phyloP scores from a whole-genome alignment of 2,797 vertebrate genomes.

The Acanthurus tractus region DNA sequence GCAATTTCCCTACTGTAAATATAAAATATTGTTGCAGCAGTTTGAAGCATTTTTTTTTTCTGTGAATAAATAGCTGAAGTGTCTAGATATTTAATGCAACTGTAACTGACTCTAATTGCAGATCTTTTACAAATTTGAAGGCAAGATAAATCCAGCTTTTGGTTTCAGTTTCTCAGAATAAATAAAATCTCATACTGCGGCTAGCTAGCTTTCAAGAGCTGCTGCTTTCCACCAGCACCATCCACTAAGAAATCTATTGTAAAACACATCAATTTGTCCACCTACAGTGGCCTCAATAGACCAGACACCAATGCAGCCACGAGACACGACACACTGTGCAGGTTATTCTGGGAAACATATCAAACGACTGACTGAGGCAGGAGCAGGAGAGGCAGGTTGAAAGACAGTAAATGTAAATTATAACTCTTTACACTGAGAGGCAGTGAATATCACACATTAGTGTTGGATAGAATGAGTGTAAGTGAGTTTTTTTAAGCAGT shows the following conservation, averaged over 20 bases:
- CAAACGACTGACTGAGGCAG: constrained; percentile 44
- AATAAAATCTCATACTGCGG: background rate
- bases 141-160: background rate
- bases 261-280: constrained; percentile 53
- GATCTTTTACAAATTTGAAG: background rate
- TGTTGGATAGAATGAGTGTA: constrained; percentile 1
- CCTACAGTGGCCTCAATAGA: constrained; percentile 57
- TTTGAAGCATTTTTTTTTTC: background rate
- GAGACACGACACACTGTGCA: constrained; percentile 30
- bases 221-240: constrained; percentile 14
- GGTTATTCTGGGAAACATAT: constrained; percentile 66
- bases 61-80: background rate
- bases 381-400: constrained; percentile 34
- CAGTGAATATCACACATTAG: constrained; percentile 19
- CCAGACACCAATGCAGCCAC: constrained; percentile 40
- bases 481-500: constrained; percentile 11
- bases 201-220: constrained; percentile 8
- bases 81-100: background rate
- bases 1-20: background rate
- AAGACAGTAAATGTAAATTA: constrained; percentile 16
- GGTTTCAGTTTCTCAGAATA: constrained; percentile 1
- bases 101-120: background rate
- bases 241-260: constrained; percentile 26
- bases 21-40: background rate
- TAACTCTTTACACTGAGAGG: constrained; percentile 21